These are phyloP conservation scores for Pachycephala philippinensis DNA, from an alignment of 2,113 vertebrate species.

Conservation along the genomic window DNA sequence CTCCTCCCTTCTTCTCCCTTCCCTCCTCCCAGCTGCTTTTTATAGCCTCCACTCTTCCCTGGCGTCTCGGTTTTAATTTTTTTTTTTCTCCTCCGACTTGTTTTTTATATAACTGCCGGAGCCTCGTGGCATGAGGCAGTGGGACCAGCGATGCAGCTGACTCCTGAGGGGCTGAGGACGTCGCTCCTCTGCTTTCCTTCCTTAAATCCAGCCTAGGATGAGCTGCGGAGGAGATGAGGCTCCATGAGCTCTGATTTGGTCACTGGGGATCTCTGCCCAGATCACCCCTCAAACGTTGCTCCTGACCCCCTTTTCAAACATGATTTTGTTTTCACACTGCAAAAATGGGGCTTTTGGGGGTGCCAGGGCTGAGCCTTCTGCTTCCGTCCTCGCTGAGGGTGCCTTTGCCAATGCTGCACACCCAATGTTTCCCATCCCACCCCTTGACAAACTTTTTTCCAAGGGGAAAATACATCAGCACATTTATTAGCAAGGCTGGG, in stretches of 20 bases:
- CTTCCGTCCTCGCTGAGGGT: background rate
- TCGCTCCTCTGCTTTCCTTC: background rate
- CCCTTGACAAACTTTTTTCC: background rate
- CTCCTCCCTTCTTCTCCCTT: conserved; percentile 5
- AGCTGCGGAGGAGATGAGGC: accelerated
- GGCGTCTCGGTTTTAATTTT: background rate
- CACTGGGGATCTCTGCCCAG: accelerated
- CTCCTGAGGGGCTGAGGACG: accelerated
- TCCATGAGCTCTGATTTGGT: background rate
- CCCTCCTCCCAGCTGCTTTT: conserved; percentile 25
- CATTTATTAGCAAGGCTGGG: background rate
- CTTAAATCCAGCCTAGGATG: background rate
- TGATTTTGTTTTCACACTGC: background rate
- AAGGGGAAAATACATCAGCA: background rate
- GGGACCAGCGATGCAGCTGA: background rate
- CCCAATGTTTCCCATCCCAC: accelerated
- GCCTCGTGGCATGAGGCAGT: background rate
- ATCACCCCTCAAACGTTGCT: background rate
- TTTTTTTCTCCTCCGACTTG: background rate
- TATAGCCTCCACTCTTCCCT: conserved; percentile 13
- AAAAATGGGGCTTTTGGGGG: background rate
- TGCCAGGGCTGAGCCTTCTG: background rate
- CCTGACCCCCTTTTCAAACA: background rate
- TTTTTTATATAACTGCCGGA: conserved; percentile 22
- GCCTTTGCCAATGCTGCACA: background rate